Conservation (phyloP, 2,113 vertebrate genomes). For the Uria lomvia region DNA sequence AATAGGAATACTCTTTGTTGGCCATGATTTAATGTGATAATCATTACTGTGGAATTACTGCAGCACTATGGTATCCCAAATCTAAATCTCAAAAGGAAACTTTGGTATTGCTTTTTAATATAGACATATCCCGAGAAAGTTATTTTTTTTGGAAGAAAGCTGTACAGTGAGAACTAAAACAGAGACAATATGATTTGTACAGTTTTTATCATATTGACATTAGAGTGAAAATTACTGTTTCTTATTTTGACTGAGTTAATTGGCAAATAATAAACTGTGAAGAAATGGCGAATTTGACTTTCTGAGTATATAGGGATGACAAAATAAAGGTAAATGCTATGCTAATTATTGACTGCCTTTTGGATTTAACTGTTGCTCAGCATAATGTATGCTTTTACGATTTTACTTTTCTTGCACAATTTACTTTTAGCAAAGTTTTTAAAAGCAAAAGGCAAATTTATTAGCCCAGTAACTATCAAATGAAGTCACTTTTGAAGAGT, state of each 20-base stretch:
- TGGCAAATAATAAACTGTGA: neutral
- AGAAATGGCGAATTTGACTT: neutral
- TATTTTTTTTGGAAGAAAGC: neutral
- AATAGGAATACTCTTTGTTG: neutral
- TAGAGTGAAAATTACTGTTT: neutral
- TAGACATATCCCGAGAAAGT: neutral
- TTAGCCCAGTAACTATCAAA: neutral
- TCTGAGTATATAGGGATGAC: neutral
- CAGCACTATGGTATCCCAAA: neutral
- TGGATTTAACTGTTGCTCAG: neutral
- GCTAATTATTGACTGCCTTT: neutral
- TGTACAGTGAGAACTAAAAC: neutral
- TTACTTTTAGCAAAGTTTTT: neutral
- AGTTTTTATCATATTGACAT: neutral
- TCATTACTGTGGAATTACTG: neutral
- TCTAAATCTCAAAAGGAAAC: neutral
- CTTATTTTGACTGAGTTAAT: neutral
- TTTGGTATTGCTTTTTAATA: constrained; percentile 18
- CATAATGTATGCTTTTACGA: neutral
- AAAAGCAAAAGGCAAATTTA: neutral
- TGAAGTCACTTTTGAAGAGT: neutral
- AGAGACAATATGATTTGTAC: neutral
- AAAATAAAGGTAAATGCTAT: neutral
- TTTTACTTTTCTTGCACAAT: neutral
- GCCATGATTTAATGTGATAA: neutral